phyloP scores from a whole-genome alignment of 64 coral and sea anemone genomes.

The Stylophora pistillata region DNA sequence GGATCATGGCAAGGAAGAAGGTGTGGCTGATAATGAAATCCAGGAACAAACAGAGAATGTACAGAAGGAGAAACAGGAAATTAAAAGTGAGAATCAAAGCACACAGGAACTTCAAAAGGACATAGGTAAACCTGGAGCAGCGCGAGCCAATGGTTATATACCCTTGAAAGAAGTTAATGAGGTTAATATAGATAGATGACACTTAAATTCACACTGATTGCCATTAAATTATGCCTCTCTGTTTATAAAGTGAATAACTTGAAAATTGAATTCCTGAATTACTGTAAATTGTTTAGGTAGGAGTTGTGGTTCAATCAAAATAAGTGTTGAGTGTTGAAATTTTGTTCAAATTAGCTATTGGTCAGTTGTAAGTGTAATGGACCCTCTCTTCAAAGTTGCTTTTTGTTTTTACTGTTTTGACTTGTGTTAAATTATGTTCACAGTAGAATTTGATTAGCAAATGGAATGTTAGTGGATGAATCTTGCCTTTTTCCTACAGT shows the following conservation, averaged over 20 bases:
- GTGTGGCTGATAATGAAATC: background rate
- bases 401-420: too few relatives aligned
- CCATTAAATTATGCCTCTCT: background rate
- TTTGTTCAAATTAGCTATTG: too few relatives aligned
- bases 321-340: too few relatives aligned
- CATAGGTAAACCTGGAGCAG: background rate
- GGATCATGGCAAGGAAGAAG: background rate
- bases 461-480: too few relatives aligned
- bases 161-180: slow-evolving; percentile 25
- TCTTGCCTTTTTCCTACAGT: too few relatives aligned
- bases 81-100: background rate
- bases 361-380: too few relatives aligned
- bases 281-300: too few relatives aligned
- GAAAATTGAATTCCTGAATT: background rate
- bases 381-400: too few relatives aligned
- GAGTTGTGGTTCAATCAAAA: too few relatives aligned
- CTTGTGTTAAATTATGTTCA: too few relatives aligned
- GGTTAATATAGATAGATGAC: slow-evolving; percentile 27
- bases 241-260: background rate
- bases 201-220: background rate
- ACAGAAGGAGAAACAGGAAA: background rate
- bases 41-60: background rate
- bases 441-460: too few relatives aligned
- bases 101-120: background rate
- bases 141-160: slow-evolving; percentile 10